Base-by-base conservation (phyloP, 2,113 vertebrate species). In the Forbesichthys papilliferus region DNA sequence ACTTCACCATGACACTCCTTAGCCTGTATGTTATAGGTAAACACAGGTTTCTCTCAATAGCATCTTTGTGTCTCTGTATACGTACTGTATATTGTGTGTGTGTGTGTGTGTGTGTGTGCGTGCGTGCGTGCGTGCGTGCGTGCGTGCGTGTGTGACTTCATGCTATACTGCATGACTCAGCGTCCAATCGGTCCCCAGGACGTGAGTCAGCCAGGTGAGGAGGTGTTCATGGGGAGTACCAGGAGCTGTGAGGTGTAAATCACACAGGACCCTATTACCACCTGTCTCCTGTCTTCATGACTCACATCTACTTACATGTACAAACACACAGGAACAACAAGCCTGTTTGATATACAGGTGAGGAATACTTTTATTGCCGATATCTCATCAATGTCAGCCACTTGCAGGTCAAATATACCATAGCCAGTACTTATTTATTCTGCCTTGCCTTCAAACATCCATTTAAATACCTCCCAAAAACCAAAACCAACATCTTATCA, bases 401-500 rank as follows among this genome's bases (percentile, higher is more conserved):
- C 36, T 68, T 69, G 14, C 74, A 54, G 63, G 42, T 65, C 48
- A 62, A 27, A 68, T 49, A 71, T 11, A 64, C 27, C 27, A 16
- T 49, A 58, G 11, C 46, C 4, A 48, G 79, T 58, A 72, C 14
- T 77, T 61, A 74, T 68, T 75, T 68, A 58, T 55, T 51, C 61
- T 12, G 75, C 20, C 66, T 84, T 62, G 72, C 78, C 68, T 74
- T 69, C 73, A 79, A 80, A 74, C 66, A 83, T 77, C 71, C 80
- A 74, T 70, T 61, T 57, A 79, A 84, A 64, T 64, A 68, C 70
- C 77, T 79, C 71, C 78, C 66, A 68, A 81, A 74, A 84, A 72
- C 54, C 56, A 67, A 78, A 74, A 84, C 74, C 74, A 73, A 75
- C 85, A 77, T 85, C 82, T 75, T 86, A 78, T 83, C 54, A 78